Evolutionary conservation across 2,113 vertebrate genomes (phyloP).

Genomic region (Chloroceryle aenea): DNA sequence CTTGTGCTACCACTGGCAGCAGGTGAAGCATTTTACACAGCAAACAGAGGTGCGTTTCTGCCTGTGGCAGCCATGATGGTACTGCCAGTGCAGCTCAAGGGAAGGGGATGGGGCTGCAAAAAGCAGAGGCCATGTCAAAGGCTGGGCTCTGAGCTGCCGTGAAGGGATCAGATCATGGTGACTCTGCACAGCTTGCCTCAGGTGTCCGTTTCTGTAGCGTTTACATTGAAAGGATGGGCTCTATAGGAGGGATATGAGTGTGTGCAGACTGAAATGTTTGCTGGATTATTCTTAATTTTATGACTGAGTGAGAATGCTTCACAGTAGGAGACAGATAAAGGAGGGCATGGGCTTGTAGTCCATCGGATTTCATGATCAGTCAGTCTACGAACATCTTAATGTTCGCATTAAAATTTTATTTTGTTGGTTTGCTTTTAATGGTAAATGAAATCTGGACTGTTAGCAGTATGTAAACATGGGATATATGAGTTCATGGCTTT

Average conservation of each 20-base stretch:
- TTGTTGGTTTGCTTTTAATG: conserved; percentile 45
- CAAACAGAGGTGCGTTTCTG: neutral
- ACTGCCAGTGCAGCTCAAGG: neutral
- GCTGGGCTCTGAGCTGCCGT: neutral
- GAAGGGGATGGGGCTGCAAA: neutral
- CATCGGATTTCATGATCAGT: neutral
- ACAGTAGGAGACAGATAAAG: neutral
- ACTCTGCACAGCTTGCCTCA: neutral
- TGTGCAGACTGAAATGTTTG: neutral
- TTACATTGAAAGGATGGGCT: neutral
- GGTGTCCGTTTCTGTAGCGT: neutral
- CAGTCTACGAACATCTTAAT: neutral
- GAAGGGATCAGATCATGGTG: fast-evolving
- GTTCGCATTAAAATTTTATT: conserved; percentile 27
- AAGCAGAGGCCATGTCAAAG: neutral
- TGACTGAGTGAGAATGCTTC: neutral
- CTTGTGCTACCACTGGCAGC: neutral
- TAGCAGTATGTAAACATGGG: neutral
- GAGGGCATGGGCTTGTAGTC: neutral
- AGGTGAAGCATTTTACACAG: neutral
- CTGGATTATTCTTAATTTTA: neutral
- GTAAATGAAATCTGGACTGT: conserved; percentile 11
- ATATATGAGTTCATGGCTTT: neutral
- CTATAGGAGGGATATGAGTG: neutral
- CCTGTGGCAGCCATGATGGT: neutral